Conservation (phyloP, 1,140 invertebrate species). For the Chironomus striatipennis region DNA sequence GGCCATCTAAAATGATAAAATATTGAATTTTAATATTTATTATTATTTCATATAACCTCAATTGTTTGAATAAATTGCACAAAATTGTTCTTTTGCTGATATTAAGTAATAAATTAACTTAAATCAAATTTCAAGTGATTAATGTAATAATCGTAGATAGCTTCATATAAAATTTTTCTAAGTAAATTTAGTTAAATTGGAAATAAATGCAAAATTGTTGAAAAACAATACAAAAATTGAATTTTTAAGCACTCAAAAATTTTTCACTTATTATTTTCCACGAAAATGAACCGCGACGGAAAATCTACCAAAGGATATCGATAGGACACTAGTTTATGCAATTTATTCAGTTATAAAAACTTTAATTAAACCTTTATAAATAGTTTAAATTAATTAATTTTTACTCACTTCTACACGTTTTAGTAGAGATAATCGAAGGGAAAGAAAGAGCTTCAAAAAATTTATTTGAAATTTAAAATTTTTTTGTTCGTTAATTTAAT, state of each 20-base stretch:
- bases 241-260: too few species aligned
- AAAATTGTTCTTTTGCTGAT: not conserved
- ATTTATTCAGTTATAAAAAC: not conserved
- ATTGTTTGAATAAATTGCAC: not conserved
- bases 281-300: too few species aligned
- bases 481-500: too few species aligned
- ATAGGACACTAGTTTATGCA: not conserved
- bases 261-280: too few species aligned
- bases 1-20: conserved; percentile 43
- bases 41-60: not conserved
- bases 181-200: too few species aligned
- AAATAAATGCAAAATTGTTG: too few species aligned
- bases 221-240: too few species aligned
- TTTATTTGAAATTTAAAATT: not conserved
- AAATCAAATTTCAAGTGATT: too few species aligned
- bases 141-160: too few species aligned
- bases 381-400: not conserved
- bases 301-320: too few species aligned
- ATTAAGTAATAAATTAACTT: not conserved
- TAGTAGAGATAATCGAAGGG: not conserved
- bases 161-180: too few species aligned
- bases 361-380: too few species aligned
- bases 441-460: not conserved
- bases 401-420: conserved; percentile 12
- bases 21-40: not conserved